These are phyloP conservation scores for Drosophila rhopaloa DNA, from an alignment of 1,140 invertebrate genomes.

Conservation along the genomic window DNA sequence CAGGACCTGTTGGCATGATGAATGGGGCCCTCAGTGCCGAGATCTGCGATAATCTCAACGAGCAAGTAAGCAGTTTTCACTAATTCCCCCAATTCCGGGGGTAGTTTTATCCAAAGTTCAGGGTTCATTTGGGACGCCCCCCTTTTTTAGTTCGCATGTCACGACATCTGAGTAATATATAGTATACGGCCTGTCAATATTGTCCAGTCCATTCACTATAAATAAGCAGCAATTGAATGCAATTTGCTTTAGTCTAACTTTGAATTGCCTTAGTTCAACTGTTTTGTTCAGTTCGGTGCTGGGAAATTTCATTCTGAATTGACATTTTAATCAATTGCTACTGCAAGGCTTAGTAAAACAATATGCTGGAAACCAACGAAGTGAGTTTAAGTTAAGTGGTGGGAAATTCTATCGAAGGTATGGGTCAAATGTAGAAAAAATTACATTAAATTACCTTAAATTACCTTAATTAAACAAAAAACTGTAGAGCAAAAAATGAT, in stretches of 20 bases:
- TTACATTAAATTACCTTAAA: not conserved
- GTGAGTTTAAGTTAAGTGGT: slow-evolving; percentile 59
- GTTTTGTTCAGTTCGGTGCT: slow-evolving; percentile 7
- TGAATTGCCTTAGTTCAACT: slow-evolving; percentile 17
- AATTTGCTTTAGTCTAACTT: slow-evolving; percentile 54
- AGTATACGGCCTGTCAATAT: slow-evolving; percentile 59
- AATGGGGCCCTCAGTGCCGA: slow-evolving; percentile 78
- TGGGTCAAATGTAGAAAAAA: not conserved
- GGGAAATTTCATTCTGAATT: slow-evolving; percentile 2
- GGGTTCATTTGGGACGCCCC: slow-evolving; percentile 29
- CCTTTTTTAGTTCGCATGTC: slow-evolving; percentile 23
- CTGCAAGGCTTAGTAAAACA: not conserved
- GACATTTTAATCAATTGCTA: slow-evolving; percentile 20
- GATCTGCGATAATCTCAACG: slow-evolving; percentile 83
- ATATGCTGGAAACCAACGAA: slow-evolving; percentile 67
- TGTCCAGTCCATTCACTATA: slow-evolving; percentile 62
- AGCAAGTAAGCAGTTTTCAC: slow-evolving; percentile 85
- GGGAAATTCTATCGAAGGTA: not conserved
- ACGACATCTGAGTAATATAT: slow-evolving; percentile 10
- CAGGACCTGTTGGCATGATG: slow-evolving; percentile 65
- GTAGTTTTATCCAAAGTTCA: slow-evolving; percentile 47
- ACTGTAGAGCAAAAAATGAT: too few relatives aligned
- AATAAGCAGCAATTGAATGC: slow-evolving; percentile 49
- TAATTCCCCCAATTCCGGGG: too few relatives aligned
- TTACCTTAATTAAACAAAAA: too few relatives aligned